A percentile compares a stretch with the other conserved stretches of the same genome.
These are phyloP conservation scores for Hydra vulgaris DNA, from an alignment of 30 jellyfish, hydroid and myxozoan species.

Conservation along the genomic window DNA sequence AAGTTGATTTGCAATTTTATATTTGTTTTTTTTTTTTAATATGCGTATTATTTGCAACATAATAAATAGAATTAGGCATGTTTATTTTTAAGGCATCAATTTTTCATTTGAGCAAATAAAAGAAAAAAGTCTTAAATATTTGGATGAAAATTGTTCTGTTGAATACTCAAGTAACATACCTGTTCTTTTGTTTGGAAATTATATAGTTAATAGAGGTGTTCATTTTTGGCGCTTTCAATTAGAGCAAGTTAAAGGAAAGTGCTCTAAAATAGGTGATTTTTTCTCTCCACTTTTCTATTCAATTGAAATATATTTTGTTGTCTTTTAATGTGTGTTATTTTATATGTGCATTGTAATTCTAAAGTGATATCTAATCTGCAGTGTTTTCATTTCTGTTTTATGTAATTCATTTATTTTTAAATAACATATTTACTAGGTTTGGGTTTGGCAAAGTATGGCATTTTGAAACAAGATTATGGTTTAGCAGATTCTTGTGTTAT, in stretches of 20 bases:
- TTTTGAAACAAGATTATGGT: background rate
- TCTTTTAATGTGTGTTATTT: background rate
- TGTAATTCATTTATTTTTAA: too few relatives aligned
- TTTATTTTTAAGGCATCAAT: constrained; percentile 9
- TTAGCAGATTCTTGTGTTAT: background rate
- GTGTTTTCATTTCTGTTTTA: too few relatives aligned
- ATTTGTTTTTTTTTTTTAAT: too few relatives aligned
- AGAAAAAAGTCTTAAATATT: constrained; percentile 4
- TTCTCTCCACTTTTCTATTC: background rate
- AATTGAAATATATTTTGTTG: background rate
- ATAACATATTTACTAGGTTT: background rate
- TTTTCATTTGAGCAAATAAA: constrained; percentile 15
- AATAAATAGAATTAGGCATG: too few relatives aligned
- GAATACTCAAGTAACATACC: constrained; percentile 17
- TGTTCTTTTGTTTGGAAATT: constrained; percentile 33
- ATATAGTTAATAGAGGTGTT: constrained; percentile 16
- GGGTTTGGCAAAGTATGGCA: background rate
- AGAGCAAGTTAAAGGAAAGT: constrained; percentile 15
- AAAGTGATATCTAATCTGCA: too few relatives aligned
- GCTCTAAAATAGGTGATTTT: constrained; percentile 4
- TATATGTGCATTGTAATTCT: too few relatives aligned
- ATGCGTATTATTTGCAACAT: too few relatives aligned
- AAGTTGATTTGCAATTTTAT: too few relatives aligned
- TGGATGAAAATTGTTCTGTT: constrained; percentile 16
- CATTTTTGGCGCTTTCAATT: constrained; percentile 44